phyloP scores from a whole-genome alignment of 2,888 invertebrate species.

The Machimus rusticus region DNA sequence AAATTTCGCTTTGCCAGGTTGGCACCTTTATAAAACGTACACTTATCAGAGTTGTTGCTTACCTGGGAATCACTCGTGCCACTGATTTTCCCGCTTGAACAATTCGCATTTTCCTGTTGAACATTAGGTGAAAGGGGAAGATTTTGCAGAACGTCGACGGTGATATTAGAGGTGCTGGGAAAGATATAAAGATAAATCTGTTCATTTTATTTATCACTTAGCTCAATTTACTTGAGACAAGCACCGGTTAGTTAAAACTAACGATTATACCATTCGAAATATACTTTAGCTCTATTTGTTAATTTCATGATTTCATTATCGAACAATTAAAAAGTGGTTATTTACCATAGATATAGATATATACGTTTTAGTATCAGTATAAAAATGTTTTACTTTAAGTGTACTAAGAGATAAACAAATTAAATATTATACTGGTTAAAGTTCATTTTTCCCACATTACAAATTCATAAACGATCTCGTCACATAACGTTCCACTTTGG shows the following conservation, averaged over 20 bases:
- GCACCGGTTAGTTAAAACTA: background rate
- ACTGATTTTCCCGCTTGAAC: slow-evolving; percentile 91
- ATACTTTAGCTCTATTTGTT: background rate
- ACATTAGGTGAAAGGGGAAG: slow-evolving; percentile 96
- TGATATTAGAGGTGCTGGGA: slow-evolving; percentile 85
- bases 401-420: too few species aligned
- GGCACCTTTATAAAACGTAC: background rate
- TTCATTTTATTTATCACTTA: background rate
- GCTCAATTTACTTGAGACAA: background rate
- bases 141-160: slow-evolving; percentile 92
- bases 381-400: too few species aligned
- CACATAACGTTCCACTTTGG: too few species aligned
- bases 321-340: background rate
- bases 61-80: slow-evolving; percentile 81
- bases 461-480: too few species aligned
- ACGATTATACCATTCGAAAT: background rate
- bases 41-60: slow-evolving; percentile 44
- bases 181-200: slow-evolving; percentile 42
- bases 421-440: too few species aligned
- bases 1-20: background rate
- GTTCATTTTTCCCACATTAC: too few species aligned
- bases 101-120: slow-evolving; percentile 85
- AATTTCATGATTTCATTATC: background rate
- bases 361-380: too few species aligned
- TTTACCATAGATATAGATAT: background rate